Conservation (phyloP, 2,888 invertebrate genomes). For the Linnaemya vulpina region DNA sequence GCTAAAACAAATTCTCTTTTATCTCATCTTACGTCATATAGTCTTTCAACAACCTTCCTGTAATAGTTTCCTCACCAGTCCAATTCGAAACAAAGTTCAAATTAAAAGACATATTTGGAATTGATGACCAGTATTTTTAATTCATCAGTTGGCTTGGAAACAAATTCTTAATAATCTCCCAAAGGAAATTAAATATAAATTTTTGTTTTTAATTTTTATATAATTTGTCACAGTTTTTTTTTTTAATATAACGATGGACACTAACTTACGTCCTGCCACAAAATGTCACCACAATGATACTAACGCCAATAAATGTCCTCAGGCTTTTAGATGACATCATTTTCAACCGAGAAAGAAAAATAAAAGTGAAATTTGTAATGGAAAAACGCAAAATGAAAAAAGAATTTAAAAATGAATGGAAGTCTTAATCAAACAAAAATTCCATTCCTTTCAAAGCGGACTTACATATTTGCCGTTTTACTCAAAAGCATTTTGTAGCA, state of each 20-base stretch:
- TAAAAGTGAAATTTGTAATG: conserved; percentile 36
- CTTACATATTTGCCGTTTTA: not conserved
- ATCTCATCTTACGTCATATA: too few relatives aligned
- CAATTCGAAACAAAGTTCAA: too few relatives aligned
- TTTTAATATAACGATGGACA: not conserved
- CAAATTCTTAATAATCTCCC: not conserved
- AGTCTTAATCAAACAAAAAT: conserved; percentile 64
- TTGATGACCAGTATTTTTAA: too few relatives aligned
- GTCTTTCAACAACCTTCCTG: too few relatives aligned
- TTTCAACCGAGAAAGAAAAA: not conserved
- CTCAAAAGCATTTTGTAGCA: not conserved
- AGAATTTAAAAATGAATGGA: not conserved
- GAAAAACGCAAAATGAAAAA: not conserved
- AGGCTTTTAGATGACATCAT: conserved; percentile 44
- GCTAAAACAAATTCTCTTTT: too few relatives aligned
- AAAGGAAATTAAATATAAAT: conserved; percentile 19
- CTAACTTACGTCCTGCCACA: not conserved
- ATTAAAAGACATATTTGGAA: too few relatives aligned
- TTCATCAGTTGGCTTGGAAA: too few relatives aligned
- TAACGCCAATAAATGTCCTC: conserved; percentile 28
- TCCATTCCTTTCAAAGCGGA: conserved; percentile 44
- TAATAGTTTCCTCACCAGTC: too few relatives aligned
- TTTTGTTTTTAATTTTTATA: not conserved
- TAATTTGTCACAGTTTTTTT: not conserved
- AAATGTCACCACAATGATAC: not conserved